phyloP scores from a whole-genome alignment of 2,888 invertebrate genomes.

The Bhutanitis thaidina region DNA sequence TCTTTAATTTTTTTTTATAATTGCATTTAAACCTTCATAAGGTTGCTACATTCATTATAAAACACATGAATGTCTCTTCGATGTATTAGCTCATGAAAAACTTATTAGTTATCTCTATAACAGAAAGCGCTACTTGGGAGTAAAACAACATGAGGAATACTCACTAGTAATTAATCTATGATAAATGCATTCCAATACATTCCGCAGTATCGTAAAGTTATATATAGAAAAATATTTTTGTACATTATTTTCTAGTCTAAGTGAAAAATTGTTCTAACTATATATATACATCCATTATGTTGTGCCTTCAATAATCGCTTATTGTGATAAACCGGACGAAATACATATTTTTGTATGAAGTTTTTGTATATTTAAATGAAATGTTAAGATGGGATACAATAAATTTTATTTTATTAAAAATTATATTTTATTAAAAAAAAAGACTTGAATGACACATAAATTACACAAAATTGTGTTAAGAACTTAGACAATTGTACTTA shows the following conservation, averaged over 20 bases:
- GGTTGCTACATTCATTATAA: too few relatives aligned
- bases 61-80: too few relatives aligned
- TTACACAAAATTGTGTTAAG: too few relatives aligned
- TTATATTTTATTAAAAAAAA: too few relatives aligned
- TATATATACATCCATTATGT: slow-evolving; percentile 22
- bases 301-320: slow-evolving; percentile 33
- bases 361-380: slow-evolving; percentile 53
- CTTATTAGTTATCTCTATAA: too few relatives aligned
- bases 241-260: slow-evolving; percentile 9
- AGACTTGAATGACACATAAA: too few relatives aligned
- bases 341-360: slow-evolving; percentile 51
- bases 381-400: slow-evolving; percentile 53
- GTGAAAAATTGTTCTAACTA: slow-evolving; percentile 13
- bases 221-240: slow-evolving; percentile 13
- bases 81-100: too few relatives aligned
- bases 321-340: slow-evolving; percentile 29
- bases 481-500: too few relatives aligned
- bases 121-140: too few relatives aligned
- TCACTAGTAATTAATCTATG: slow-evolving; percentile 11
- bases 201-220: slow-evolving; percentile 19
- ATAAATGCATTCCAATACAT: slow-evolving; percentile 28
- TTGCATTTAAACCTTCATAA: too few relatives aligned
- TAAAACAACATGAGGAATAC: slow-evolving; percentile 15
- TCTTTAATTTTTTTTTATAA: too few relatives aligned
- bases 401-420: slow-evolving; percentile 52